These are phyloP conservation scores for Parotocinclus haroldoi DNA, from an alignment of 2,797 vertebrate species.

Conservation along the genomic window DNA sequence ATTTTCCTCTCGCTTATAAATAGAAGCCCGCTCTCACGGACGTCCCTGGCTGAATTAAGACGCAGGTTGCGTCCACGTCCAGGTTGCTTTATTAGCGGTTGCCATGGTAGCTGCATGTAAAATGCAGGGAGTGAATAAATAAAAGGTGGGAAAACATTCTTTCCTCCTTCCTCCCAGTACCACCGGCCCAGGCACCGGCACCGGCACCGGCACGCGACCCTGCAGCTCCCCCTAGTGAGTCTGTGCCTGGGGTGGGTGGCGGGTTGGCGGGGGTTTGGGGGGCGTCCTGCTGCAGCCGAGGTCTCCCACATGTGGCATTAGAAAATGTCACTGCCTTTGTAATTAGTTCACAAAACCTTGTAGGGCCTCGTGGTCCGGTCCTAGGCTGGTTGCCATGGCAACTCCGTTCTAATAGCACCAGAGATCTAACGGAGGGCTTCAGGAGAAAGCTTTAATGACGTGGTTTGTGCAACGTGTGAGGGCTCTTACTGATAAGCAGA, in stretches of 20 bases:
- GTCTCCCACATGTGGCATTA: constrained; percentile 23
- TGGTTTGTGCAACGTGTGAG: neutral
- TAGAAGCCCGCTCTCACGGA: neutral
- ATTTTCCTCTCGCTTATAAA: no score
- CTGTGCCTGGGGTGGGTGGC: no score
- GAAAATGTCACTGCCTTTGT: constrained; percentile 46
- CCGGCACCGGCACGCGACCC: constrained; percentile 8
- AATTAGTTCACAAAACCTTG: constrained; percentile 37
- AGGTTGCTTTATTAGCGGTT: constrained; percentile 24
- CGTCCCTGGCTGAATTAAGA: constrained; percentile 9
- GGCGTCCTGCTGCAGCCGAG: neutral
- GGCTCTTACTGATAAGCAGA: no score
- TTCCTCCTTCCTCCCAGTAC: neutral
- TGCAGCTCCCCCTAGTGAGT: constrained; percentile 42
- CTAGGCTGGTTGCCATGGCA: constrained; percentile 40
- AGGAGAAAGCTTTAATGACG: constrained; percentile 26
- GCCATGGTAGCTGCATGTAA: constrained; percentile 37
- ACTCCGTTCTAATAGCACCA: constrained; percentile 19
- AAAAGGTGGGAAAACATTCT: constrained; percentile 1
- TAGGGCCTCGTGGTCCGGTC: neutral
- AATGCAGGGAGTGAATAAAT: neutral
- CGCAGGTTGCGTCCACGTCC: neutral
- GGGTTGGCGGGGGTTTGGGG: no score
- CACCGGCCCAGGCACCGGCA: constrained; percentile 6
- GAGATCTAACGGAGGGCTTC: constrained; percentile 19